Evolutionary conservation across 2,888 invertebrate species (phyloP), one percentile per base, ranked within the genome.

Genomic region (Trichacis sp.): DNA sequence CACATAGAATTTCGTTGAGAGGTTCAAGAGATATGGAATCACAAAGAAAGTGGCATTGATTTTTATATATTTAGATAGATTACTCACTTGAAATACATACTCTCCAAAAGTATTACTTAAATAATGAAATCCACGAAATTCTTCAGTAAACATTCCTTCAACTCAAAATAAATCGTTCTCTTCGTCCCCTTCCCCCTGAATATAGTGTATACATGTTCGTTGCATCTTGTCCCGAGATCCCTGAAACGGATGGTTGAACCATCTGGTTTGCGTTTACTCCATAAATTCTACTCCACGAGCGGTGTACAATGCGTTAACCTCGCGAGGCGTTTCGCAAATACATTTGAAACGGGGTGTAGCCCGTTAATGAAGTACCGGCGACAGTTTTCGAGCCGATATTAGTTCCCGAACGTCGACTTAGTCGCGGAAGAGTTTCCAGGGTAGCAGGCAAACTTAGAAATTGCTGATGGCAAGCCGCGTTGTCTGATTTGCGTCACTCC

Each of bases 281-380:
- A 70, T 70, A 70, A 70, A 70, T 70, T 68, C 65, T 66, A 61
- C 69, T 69, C 64, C 64, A 62, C 66, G 48, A 64, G 69, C 69
- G 66, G 64, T 64, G 64, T 64, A 67, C 62, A 67, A 62, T 62
- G 64, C 60, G 61, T 60, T 58, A 60, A 59, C 59, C 57, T 43
- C 30, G 38, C 33, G 47, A 47, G 52, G 36, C 47, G 46, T 33
- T 49, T 4, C 47, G 45, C 51, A 19, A 52, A 51, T 20, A 57
- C 57, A 36, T 51, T 15, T 9, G 46, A 15, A 20, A 46, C 52
- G 58, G 56, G 53, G 61, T 60, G 69, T 59, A 52, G 58, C 64
- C 61, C 66, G 66, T 69, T 69, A 69, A 66, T 69, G 59, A 66
- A 69, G 56, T 67, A 61, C 57, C 55, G 54, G 63, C 59, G 64